Conservation (phyloP, 1,140 invertebrate genomes). For the Palaemon carinicauda region DNA sequence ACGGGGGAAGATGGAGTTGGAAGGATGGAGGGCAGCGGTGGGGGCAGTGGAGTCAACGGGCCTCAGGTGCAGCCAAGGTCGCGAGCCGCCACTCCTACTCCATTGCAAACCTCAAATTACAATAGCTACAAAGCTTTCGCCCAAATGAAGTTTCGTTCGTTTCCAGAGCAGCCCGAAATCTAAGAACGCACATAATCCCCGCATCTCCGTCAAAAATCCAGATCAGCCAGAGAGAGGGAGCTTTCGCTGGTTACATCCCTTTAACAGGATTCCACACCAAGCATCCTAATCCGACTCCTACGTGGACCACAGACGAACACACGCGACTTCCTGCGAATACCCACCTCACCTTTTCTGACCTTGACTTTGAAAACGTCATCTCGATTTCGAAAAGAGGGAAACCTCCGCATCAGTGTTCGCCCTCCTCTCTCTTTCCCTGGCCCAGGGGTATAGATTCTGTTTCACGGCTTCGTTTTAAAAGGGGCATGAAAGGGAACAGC, state of each 20-base stretch:
- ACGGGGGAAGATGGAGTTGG: background rate
- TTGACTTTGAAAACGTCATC: background rate
- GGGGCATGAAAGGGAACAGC: no score
- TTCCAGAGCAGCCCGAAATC: no score
- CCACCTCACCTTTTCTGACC: background rate
- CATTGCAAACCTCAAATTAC: background rate
- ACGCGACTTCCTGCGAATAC: background rate
- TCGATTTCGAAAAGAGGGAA: background rate
- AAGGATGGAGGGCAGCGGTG: background rate
- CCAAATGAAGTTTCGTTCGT: no score
- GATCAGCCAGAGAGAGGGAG: background rate
- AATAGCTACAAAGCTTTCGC: background rate
- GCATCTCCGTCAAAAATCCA: no score
- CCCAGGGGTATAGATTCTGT: no score
- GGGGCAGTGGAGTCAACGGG: slow-evolving; percentile 14
- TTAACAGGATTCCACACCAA: slow-evolving; percentile 6
- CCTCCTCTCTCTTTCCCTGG: background rate
- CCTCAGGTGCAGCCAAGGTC: slow-evolving; percentile 31
- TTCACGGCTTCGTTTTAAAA: no score
- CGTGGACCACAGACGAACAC: background rate
- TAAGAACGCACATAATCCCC: background rate
- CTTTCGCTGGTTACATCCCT: background rate
- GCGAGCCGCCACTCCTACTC: background rate
- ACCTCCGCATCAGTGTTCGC: background rate
- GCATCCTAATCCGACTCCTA: slow-evolving; percentile 15